Base-by-base conservation (phyloP, 2,888 invertebrate species). In the Andrena praecox region DNA sequence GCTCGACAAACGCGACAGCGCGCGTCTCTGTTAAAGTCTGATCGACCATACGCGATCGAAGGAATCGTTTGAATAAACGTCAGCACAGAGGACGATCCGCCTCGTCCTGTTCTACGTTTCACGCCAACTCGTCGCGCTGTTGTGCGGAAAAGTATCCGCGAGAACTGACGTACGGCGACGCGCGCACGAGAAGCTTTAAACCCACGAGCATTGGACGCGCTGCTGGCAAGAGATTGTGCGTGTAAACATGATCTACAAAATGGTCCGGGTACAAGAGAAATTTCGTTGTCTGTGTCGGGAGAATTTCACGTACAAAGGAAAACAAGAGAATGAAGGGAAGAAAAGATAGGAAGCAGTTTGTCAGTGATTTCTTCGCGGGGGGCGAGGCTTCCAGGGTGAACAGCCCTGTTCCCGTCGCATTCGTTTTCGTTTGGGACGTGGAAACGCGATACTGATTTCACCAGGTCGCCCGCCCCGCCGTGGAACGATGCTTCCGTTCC, bases 221-320 rank as follows among this genome's bases (percentile, higher is more conserved):
- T 6, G 33, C 31, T 60, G 24, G 20, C 60, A 7, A 16, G 31
- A 16, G 59, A 12, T 29, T 12, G 24, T 16, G 16, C 27, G n/a
- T 48, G 48, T 50, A 54, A 71, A 62, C 60, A 16, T 42, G 60
- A 31, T 24, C 27, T 20, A 31, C 7, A 31, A 56, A 29, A 8
- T 1, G 4, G 20, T 59, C 63, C 16, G 27, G 33, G 33, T 42
- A 27, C 27, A 71, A n/a, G 48, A 27, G 52, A 62, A 78, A 50
- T 54, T 80, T 80, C 71, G 80, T 66, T 79, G 62, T 78, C 78
- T 66, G 27, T 33, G 42, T 60, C 24, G 64, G 59, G 60, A 5
- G 52, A 71, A 12, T 54, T 29, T 62, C 71, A 6, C 63, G 74
- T 50, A 20, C 24, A 8, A 16, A 10, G 16, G 42, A 35, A 50